A percentile compares a stretch with the other conserved stretches of the same genome.
phyloP scores from a whole-genome alignment of 2,113 vertebrate species.

The Coreoperca whiteheadi region DNA sequence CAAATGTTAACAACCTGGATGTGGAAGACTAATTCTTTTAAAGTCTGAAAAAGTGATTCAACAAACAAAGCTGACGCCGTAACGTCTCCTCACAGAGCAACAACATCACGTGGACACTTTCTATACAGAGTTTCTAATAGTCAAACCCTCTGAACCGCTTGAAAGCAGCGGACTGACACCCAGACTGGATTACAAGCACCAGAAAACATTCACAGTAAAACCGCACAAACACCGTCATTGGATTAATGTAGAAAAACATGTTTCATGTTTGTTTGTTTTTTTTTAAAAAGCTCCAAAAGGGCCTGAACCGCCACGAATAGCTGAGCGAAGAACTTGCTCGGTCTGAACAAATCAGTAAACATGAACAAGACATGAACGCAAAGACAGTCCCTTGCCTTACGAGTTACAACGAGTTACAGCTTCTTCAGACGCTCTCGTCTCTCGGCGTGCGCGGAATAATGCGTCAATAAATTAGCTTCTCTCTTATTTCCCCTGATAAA shows the following conservation, averaged over 20 bases:
- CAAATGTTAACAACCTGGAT: neutral
- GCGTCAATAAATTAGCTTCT: too few species aligned
- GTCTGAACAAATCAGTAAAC: neutral
- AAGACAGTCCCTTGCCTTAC: neutral
- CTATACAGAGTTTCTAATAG: neutral
- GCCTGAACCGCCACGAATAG: neutral
- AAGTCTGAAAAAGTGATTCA: neutral
- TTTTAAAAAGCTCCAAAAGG: neutral
- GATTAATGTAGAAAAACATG: neutral
- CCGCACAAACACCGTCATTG: neutral
- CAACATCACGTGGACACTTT: neutral
- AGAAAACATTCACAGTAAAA: neutral
- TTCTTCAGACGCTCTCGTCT: too few species aligned
- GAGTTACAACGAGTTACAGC: too few species aligned
- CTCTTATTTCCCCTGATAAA: neutral
- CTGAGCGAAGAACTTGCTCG: too few species aligned
- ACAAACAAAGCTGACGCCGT: too few species aligned
- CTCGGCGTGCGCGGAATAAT: too few species aligned
- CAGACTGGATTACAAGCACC: too few species aligned
- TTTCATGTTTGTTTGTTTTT: too few species aligned
- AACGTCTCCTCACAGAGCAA: neutral
- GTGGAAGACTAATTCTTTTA: neutral
- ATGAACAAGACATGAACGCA: neutral
- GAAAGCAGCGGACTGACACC: neutral
- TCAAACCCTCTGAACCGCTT: too few species aligned